Evolutionary conservation across 2,888 invertebrate species (phyloP).

Genomic region (Anodontia alba): DNA sequence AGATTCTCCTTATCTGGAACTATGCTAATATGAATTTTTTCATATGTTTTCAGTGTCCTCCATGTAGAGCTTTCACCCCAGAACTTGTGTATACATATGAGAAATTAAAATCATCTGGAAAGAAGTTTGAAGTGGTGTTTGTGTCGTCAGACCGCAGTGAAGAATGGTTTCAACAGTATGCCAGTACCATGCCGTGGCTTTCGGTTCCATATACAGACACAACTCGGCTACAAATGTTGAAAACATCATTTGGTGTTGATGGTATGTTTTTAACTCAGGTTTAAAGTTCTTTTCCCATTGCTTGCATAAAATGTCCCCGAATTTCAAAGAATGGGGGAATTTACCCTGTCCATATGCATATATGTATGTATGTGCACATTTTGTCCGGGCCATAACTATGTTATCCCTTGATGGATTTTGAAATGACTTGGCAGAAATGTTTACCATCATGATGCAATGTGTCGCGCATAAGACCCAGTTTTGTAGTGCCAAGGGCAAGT

Average conservation of each 20-base stretch:
- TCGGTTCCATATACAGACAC: constrained; percentile 89
- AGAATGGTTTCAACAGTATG: constrained; percentile 91
- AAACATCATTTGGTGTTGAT: constrained; percentile 91
- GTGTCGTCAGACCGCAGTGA: constrained; percentile 94
- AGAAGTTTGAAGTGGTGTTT: constrained; percentile 92
- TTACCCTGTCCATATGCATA: too few relatives aligned
- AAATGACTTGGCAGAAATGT: too few relatives aligned
- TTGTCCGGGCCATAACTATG: too few relatives aligned
- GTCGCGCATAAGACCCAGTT: too few relatives aligned
- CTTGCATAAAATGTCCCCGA: too few relatives aligned
- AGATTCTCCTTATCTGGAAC: too few relatives aligned
- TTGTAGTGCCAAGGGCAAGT: too few relatives aligned
- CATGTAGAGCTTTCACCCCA: constrained; percentile 93
- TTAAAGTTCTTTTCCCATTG: neutral
- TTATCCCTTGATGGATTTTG: too few relatives aligned
- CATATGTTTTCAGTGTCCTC: constrained; percentile 91
- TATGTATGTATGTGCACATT: too few relatives aligned
- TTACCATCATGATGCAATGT: too few relatives aligned
- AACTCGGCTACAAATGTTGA: constrained; percentile 89
- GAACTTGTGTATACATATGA: constrained; percentile 91
- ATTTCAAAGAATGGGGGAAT: too few relatives aligned
- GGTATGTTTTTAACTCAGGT: constrained; percentile 87
- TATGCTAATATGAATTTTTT: too few relatives aligned
- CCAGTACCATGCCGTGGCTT: constrained; percentile 91
- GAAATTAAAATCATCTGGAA: constrained; percentile 89